Evolutionary conservation across 2,113 vertebrate genomes (phyloP).

Genomic region (Psilopsiagon aymara): DNA sequence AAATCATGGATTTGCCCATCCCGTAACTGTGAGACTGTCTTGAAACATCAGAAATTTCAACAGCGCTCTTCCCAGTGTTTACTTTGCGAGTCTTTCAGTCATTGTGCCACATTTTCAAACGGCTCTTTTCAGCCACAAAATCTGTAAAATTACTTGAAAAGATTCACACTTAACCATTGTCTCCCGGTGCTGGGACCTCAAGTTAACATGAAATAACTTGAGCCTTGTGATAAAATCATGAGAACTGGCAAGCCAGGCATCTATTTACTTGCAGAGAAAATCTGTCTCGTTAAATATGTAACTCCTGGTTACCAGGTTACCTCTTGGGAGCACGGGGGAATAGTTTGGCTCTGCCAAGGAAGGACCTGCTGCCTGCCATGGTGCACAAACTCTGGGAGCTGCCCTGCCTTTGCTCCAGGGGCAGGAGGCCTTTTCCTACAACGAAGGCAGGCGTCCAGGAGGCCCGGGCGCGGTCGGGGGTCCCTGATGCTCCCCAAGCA

Average conservation of each 20-base stretch:
- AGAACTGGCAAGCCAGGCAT: conserved; percentile 6
- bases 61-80: neutral
- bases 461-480: rapidly evolving
- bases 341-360: neutral
- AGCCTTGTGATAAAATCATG: conserved; percentile 49
- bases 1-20: neutral
- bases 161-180: neutral
- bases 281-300: neutral
- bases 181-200: neutral
- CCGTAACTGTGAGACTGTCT: neutral
- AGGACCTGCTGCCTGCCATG: neutral
- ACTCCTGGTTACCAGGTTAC: neutral
- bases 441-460: rapidly evolving
- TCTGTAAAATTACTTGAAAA: neutral
- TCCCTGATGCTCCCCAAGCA: neutral
- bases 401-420: neutral
- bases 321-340: neutral
- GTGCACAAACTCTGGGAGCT: neutral
- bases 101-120: neutral
- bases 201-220: conserved; percentile 55
- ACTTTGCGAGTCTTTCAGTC: neutral
- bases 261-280: conserved; percentile 43
- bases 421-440: neutral
- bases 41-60: neutral
- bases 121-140: neutral